Evolutionary conservation across 2,113 vertebrate genomes (phyloP), one percentile per base, ranked within the genome.

Genomic region (Bubo scandiacus): DNA sequence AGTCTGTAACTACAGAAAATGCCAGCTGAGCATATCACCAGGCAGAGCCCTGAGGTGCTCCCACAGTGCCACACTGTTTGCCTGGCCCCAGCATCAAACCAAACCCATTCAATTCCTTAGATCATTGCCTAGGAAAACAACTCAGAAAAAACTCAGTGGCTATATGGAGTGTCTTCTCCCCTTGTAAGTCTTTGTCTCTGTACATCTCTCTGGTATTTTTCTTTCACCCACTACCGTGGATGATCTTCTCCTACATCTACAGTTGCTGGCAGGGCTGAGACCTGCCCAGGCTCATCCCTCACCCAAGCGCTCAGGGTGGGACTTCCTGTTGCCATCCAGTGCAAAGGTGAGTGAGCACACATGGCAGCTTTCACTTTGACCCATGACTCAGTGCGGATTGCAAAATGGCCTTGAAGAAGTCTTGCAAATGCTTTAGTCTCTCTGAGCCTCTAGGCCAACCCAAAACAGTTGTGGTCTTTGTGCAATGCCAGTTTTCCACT

Each of bases 271-370:
- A 43, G 17, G n/a, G 9, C 30, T 73, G n/a, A 71, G 15, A 73
- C 51, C 10, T 79, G 16, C 29, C 38, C 36, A 52, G 27, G 17
- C 79, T 65, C 38, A 43, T 21, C 36, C 12, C 7, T 43, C 2
- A 0, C 20, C 5, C 0, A 0, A 72, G 6, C 11, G 18, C 23
- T 58, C 3, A 1, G 4, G 8, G 18, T 73, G 43, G 58, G 43
- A 51, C 9, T 10, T 81, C 36, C 43, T 65, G 14, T 17, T 73
- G 43, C 32, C 32, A 15, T 27, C 18, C 20, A 11, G 26, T 26
- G 36, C 38, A 42, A 42, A 5, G 26, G 30, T 3, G 1, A 21
- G 7, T 5, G 32, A 67, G 21, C 17, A 29, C 38, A 59, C 1
- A 2, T 0, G 0, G 18, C 70, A 90, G 27, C 17, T 84, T 58